A percentile compares a stretch with the other conserved stretches of the same genome.
Evolutionary conservation across 2,113 vertebrate genomes (phyloP).

Genomic region (Eurypyga helias): DNA sequence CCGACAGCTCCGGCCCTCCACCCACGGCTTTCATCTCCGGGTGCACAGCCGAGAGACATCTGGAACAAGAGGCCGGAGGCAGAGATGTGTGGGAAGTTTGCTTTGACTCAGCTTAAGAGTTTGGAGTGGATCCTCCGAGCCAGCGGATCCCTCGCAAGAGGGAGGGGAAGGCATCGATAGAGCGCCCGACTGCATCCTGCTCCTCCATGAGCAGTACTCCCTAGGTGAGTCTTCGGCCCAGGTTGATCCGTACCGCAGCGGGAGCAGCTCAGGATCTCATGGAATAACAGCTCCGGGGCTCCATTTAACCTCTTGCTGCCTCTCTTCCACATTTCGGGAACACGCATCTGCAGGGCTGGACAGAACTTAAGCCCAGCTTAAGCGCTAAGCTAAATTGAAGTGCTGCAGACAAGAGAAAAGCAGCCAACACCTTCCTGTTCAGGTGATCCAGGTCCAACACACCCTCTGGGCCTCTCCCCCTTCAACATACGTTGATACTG

Average conservation of each 20-base stretch:
- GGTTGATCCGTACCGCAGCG: too few species aligned
- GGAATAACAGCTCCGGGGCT: background rate
- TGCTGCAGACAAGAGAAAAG: background rate
- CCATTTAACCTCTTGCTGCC: background rate
- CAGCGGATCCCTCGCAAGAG: background rate
- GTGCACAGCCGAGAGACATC: background rate
- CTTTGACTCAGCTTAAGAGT: background rate
- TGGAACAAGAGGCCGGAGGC: background rate
- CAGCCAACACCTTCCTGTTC: background rate
- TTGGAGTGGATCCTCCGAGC: fast-evolving
- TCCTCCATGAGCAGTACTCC: background rate
- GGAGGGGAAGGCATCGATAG: background rate
- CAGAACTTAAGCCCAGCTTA: background rate
- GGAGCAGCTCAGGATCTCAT: background rate
- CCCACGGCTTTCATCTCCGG: background rate
- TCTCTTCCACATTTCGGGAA: background rate
- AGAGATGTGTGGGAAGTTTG: too few species aligned
- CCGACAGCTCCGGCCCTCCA: background rate
- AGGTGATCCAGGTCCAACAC: background rate
- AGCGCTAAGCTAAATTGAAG: background rate
- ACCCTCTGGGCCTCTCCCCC: background rate
- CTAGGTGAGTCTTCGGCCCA: background rate
- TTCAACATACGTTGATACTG: background rate
- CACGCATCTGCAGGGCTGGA: background rate
- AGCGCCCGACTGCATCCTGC: background rate